phyloP scores from a whole-genome alignment of 2,113 vertebrate genomes.

The Prochilodus magdalenae region DNA sequence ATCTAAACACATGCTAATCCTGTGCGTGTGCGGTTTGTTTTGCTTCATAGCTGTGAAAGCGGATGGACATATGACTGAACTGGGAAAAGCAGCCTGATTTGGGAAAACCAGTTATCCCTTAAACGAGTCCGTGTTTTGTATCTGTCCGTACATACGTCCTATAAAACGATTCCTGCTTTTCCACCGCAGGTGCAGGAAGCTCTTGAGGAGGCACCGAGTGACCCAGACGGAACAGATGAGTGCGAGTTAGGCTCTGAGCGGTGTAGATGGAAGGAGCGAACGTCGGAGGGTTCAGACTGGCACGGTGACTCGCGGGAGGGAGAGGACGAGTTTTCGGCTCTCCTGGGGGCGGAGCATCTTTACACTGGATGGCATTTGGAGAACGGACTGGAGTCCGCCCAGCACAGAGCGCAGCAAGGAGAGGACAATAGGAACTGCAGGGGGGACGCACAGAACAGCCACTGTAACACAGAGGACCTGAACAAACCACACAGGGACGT shows the following conservation, averaged over 20 bases:
- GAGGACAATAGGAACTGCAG: constrained; percentile 40
- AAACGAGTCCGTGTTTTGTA: too few species aligned
- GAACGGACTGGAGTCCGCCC: constrained; percentile 51
- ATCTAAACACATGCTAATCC: too few species aligned
- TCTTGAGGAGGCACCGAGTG: constrained; percentile 68
- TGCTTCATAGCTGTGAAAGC: too few species aligned
- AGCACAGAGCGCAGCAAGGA: constrained; percentile 66
- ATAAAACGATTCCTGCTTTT: constrained; percentile 38
- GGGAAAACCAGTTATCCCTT: too few species aligned
- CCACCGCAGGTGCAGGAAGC: constrained; percentile 77
- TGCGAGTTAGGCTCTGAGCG: constrained; percentile 63
- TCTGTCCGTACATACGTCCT: neutral
- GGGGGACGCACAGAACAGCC: constrained; percentile 41
- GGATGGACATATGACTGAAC: too few species aligned
- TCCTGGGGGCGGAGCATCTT: constrained; percentile 65
- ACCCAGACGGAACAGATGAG: constrained; percentile 71
- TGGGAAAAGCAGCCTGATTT: too few species aligned
- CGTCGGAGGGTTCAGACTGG: constrained; percentile 70
- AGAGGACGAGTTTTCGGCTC: constrained; percentile 74
- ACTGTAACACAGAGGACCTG: neutral
- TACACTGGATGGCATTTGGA: constrained; percentile 24
- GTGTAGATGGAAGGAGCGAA: constrained; percentile 64
- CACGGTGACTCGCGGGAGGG: constrained; percentile 77
- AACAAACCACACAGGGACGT: constrained; percentile 5
- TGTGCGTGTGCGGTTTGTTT: too few species aligned